These are phyloP conservation scores for Julus scandinavius DNA, from an alignment of 2,888 invertebrate species.

Conservation along the genomic window DNA sequence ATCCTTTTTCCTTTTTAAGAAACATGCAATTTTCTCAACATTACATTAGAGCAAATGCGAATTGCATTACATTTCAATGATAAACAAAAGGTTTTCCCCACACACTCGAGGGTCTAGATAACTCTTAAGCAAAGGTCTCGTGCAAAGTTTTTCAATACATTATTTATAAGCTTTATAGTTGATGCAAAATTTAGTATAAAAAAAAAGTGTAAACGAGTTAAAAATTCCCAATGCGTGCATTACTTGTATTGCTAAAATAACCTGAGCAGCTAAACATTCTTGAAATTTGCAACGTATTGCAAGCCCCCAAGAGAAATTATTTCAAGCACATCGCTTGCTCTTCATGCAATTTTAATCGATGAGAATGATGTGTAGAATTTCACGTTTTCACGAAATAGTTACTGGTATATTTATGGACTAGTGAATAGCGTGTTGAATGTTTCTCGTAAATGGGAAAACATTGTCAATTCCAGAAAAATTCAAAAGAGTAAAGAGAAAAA, in stretches of 20 bases:
- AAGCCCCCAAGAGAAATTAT: slow-evolving; percentile 14
- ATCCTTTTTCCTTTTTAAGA: too few species aligned
- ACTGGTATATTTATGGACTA: neutral
- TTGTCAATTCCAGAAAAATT: neutral
- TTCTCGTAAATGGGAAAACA: neutral
- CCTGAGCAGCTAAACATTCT: neutral
- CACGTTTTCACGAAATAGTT: neutral
- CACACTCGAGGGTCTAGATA: too few species aligned
- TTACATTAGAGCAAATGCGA: too few species aligned
- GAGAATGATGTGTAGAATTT: neutral
- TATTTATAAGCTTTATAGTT: neutral
- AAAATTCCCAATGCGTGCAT: neutral
- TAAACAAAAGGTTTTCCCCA: too few species aligned
- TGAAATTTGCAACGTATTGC: neutral
- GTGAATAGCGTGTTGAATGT: neutral
- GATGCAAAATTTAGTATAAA: neutral
- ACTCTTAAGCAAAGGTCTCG: neutral
- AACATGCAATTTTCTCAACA: too few species aligned
- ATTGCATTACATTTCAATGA: too few species aligned
- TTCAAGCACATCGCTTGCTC: neutral
- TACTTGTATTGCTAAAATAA: neutral
- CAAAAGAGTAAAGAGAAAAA: neutral
- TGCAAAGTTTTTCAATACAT: neutral
- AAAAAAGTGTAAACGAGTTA: neutral
- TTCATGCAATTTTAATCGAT: neutral